Evolutionary conservation across 1,140 invertebrate species (phyloP).

Genomic region (Acyrthosiphon pisum): DNA sequence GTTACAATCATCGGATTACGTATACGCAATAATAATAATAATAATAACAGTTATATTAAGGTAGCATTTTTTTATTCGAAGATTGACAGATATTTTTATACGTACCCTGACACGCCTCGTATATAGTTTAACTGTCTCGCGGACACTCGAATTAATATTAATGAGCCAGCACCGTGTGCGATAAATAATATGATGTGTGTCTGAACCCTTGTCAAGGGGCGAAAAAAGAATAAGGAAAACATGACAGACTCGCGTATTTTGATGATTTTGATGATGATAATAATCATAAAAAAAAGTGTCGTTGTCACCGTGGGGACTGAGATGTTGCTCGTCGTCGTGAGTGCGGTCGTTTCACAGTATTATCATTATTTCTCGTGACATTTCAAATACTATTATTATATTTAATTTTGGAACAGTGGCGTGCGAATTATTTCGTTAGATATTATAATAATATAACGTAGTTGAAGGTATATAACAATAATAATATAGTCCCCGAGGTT

Average conservation of each 20-base stretch:
- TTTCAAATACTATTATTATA: not conserved
- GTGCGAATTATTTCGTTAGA: not conserved
- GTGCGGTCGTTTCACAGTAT: not conserved
- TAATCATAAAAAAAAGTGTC: constrained; percentile 18
- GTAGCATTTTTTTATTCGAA: not conserved
- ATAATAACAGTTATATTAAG: too few relatives aligned
- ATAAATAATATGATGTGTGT: not conserved
- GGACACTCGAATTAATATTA: constrained; percentile 1
- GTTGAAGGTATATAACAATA: too few relatives aligned
- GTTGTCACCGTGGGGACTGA: not conserved
- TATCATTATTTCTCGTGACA: constrained; percentile 4
- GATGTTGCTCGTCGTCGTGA: not conserved
- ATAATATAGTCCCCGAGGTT: not conserved
- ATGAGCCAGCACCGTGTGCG: not conserved
- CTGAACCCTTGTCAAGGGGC: not conserved
- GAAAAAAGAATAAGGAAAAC: not conserved
- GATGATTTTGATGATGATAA: not conserved
- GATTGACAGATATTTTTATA: not conserved
- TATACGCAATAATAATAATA: too few relatives aligned
- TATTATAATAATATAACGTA: not conserved
- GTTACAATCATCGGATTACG: too few relatives aligned
- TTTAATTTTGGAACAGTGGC: not conserved
- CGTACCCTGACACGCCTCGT: not conserved
- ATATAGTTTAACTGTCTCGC: not conserved
- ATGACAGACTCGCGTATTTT: not conserved